These are phyloP conservation scores for Clarias gariepinus DNA, from an alignment of 2,113 vertebrate species.

Conservation along the genomic window DNA sequence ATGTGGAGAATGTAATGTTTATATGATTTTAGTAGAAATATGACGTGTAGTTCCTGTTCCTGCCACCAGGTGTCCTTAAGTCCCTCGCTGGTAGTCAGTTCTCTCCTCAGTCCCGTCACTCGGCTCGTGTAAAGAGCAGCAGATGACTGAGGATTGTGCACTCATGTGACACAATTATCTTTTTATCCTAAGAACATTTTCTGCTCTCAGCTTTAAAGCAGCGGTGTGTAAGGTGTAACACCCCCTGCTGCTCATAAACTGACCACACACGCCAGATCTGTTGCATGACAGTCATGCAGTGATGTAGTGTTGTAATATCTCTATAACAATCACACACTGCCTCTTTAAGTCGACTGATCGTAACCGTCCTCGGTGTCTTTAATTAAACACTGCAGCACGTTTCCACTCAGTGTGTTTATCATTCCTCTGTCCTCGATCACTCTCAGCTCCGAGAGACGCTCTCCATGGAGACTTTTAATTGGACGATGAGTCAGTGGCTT, in stretches of 20 bases:
- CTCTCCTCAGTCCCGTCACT: constrained; percentile 1
- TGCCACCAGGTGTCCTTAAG: constrained; percentile 39
- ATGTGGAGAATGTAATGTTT: neutral
- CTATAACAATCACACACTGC: neutral
- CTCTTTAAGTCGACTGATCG: neutral
- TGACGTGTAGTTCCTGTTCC: constrained; percentile 9
- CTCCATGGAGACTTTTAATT: neutral
- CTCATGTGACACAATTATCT: no score
- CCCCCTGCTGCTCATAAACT: neutral
- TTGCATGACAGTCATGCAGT: neutral
- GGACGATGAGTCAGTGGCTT: constrained; percentile 8
- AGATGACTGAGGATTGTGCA: constrained; percentile 24
- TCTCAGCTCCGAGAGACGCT: constrained; percentile 2
- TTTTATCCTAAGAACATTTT: neutral
- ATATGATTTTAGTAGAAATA: neutral
- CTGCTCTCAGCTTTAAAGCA: neutral
- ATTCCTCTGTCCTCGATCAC: neutral
- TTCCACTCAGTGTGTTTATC: neutral
- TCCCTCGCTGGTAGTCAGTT: neutral
- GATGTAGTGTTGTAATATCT: neutral
- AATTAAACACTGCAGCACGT: neutral
- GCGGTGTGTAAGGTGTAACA: neutral
- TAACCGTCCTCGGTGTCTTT: neutral
- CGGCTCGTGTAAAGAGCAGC: constrained; percentile 29
- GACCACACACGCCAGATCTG: neutral